phyloP scores from a whole-genome alignment of 2,888 invertebrate species.

The Drosophila differens region DNA sequence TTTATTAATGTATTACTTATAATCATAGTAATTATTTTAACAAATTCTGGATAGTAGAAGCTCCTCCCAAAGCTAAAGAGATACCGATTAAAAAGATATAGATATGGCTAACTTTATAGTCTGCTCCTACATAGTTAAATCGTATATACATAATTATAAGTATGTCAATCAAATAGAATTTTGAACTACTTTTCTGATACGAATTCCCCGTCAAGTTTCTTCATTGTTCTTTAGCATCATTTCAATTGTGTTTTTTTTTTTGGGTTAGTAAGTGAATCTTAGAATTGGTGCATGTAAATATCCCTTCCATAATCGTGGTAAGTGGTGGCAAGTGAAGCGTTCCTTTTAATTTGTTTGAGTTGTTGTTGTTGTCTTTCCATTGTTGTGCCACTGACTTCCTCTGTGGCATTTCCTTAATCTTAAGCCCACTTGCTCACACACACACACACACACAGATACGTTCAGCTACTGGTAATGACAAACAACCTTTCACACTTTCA shows the following conservation, averaged over 20 bases:
- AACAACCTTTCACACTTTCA: conserved; percentile 73
- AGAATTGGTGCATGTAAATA: conserved; percentile 1
- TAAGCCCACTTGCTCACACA: conserved; percentile 48
- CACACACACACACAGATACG: neutral
- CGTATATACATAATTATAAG: neutral
- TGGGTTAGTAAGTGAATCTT: conserved; percentile 10
- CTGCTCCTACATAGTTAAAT: neutral
- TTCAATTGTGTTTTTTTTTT: conserved; percentile 18
- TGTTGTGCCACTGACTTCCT: conserved; percentile 58
- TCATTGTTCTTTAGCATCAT: conserved; percentile 16
- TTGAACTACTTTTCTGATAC: neutral
- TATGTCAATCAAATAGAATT: neutral
- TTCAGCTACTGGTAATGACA: conserved; percentile 39
- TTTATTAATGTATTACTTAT: neutral
- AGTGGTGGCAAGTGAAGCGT: conserved; percentile 43
- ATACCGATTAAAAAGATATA: neutral
- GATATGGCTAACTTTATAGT: neutral
- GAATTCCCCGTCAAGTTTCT: conserved; percentile 1
- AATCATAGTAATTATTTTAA: neutral
- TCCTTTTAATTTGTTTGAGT: conserved; percentile 26
- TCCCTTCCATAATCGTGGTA: conserved; percentile 39
- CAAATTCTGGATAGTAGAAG: neutral
- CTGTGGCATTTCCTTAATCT: conserved; percentile 62
- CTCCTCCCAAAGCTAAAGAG: neutral
- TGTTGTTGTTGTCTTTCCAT: conserved; percentile 23